These are phyloP conservation scores for Choristoneura fumiferana DNA, from an alignment of 1,140 invertebrate genomes.

Conservation along the genomic window DNA sequence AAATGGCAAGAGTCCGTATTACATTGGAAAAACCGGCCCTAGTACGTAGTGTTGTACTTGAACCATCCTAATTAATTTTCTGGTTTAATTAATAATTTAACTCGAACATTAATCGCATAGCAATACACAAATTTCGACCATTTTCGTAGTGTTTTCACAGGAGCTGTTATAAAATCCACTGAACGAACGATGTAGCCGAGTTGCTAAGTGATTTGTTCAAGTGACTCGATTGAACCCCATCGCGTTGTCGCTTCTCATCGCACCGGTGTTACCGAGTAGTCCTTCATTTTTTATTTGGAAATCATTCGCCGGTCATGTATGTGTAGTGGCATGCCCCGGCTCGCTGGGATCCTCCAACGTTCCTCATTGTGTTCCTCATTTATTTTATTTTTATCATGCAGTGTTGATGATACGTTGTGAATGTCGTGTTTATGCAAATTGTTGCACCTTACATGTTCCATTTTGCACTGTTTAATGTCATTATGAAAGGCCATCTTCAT, in stretches of 20 bases:
- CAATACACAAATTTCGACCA: no score
- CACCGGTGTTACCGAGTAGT: slow-evolving; percentile 67
- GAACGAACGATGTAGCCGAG: no score
- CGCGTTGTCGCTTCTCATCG: slow-evolving; percentile 67
- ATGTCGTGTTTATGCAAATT: slow-evolving; percentile 36
- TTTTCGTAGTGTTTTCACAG: no score
- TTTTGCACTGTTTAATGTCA: slow-evolving; percentile 28
- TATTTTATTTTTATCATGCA: slow-evolving; percentile 73
- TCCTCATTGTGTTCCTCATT: slow-evolving; percentile 69
- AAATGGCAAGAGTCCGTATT: no score
- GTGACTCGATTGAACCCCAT: slow-evolving; percentile 63
- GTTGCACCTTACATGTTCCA: slow-evolving; percentile 61
- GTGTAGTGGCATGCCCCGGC: slow-evolving; percentile 77
- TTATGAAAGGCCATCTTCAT: no score
- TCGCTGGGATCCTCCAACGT: slow-evolving; percentile 80
- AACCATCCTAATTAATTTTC: no score
- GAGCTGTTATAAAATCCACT: no score
- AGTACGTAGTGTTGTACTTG: no score
- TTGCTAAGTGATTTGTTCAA: no score
- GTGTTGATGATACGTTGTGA: slow-evolving; percentile 58
- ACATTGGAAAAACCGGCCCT: no score
- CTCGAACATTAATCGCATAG: no score
- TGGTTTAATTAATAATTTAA: no score
- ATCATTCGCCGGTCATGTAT: slow-evolving; percentile 66
- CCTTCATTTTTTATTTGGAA: slow-evolving; percentile 61